Conservation (phyloP, 1,140 invertebrate genomes). For the Bombyx mori region ASM3026992v2 NC_085109.1:11439501-11440000, state of each 20-base stretch:
- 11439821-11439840: conserved; percentile 47
- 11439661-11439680: too few relatives aligned
- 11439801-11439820: conserved; percentile 55
- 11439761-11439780: conserved; percentile 28
- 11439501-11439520: too few relatives aligned
- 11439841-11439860: conserved; percentile 58
- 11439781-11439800: conserved; percentile 17
- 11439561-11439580: too few relatives aligned
- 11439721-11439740: too few relatives aligned
- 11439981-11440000: neutral
- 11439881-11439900: conserved; percentile 13
- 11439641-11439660: too few relatives aligned
- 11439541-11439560: too few relatives aligned
- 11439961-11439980: neutral
- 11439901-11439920: conserved; percentile 1
- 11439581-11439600: too few relatives aligned
- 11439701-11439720: too few relatives aligned
- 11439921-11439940: conserved; percentile 6
- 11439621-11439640: too few relatives aligned
- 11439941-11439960: neutral
- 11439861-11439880: conserved; percentile 16
- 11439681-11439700: too few relatives aligned
- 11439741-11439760: neutral
- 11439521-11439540: too few relatives aligned
- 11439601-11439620: too few relatives aligned